A percentile compares a stretch with the other conserved stretches of the same genome.
Conservation (phyloP, 2,797 vertebrate genomes). For the Coranthus polyacanthus region DNA sequence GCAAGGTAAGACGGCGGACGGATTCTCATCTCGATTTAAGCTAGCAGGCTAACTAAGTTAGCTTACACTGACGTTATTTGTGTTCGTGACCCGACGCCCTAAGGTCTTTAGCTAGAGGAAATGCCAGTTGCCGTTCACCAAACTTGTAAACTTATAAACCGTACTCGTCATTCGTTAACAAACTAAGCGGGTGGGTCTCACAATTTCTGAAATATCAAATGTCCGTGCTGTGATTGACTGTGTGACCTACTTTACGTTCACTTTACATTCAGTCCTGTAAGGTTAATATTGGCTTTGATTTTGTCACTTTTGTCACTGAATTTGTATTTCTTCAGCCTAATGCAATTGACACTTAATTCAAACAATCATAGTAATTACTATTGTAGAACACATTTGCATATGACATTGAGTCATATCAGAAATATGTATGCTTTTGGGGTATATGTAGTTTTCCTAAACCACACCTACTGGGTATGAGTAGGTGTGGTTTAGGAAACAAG, state of each 20-base stretch:
- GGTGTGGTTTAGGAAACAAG: constrained; percentile 50
- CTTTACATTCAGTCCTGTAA: background rate
- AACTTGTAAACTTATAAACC: too few species aligned
- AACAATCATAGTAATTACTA: background rate
- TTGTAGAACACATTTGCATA: background rate
- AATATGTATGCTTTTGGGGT: background rate
- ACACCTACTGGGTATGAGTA: constrained; percentile 11
- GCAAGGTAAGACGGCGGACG: constrained; percentile 53
- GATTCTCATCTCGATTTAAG: background rate
- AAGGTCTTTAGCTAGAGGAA: background rate
- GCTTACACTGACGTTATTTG: background rate
- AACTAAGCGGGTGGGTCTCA: background rate
- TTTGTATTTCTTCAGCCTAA: background rate
- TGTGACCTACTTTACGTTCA: constrained; percentile 51
- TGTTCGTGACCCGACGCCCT: background rate
- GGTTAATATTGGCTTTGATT: too few species aligned
- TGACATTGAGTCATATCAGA: background rate
- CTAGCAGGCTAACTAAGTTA: constrained; percentile 18
- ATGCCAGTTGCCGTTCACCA: background rate
- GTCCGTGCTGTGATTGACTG: background rate
- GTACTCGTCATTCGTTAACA: too few species aligned
- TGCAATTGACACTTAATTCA: too few species aligned
- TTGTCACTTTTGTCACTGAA: too few species aligned
- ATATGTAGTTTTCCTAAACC: background rate
- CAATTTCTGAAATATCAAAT: background rate